phyloP scores from a whole-genome alignment of 35 echinoderm and acorn worm species.

The Stichopus chloronotus region DNA sequence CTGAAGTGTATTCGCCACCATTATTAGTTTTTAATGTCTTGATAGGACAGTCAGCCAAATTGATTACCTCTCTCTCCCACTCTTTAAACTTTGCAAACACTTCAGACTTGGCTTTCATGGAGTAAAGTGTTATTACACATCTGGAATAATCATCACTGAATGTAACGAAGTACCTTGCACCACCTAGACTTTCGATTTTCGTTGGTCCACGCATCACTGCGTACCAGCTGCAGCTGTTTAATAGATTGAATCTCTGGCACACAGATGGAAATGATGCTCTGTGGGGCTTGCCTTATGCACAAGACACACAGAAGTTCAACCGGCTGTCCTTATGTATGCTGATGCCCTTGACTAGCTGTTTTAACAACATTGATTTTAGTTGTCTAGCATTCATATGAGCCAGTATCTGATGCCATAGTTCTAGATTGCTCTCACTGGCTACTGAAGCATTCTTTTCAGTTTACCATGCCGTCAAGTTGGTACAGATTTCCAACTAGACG shows the following conservation, averaged over 20 bases:
- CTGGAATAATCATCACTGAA: not conserved
- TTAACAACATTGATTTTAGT: constrained; percentile 13
- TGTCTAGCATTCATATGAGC: not conserved
- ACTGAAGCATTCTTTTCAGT: constrained; percentile 6
- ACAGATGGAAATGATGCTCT: no score
- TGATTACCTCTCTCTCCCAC: not conserved
- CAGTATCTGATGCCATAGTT: constrained; percentile 3
- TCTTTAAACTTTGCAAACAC: not conserved
- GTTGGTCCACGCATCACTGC: no score
- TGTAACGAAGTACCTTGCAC: not conserved
- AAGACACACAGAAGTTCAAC: not conserved
- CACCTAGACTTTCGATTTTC: not conserved
- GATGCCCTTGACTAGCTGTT: not conserved
- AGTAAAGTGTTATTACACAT: not conserved
- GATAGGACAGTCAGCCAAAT: not conserved
- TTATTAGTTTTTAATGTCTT: not conserved
- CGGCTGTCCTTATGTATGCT: not conserved
- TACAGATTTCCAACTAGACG: constrained; percentile 19
- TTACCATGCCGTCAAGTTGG: not conserved
- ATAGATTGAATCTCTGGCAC: no score
- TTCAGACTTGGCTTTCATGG: constrained; percentile 1
- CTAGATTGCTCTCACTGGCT: not conserved
- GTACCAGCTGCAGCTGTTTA: no score
- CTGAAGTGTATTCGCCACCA: not conserved
- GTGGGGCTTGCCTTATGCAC: no score